Evolutionary conservation across 2,113 vertebrate genomes (phyloP), one percentile per base, ranked within the genome.

Genomic region (Cairina moschata): DNA sequence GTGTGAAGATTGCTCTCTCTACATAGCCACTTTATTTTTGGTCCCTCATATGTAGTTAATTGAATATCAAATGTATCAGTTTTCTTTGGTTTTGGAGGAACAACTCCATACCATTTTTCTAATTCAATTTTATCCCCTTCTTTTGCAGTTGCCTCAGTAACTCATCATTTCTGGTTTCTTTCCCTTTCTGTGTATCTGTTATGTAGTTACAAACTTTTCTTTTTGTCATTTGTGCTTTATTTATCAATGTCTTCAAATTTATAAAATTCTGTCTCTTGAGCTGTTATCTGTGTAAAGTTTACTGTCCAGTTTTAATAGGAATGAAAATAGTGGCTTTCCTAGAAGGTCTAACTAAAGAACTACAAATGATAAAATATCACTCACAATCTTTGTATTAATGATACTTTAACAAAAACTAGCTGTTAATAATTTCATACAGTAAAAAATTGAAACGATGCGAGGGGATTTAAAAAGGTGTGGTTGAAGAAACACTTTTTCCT

Each of bases 81-180:
- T 32, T 88, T 42, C 31, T 73, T 67, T 88, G 4, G 23, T 16
- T 63, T 59, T 73, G 42, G 10, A 82, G 18, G 18, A 88, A 20
- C 1, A 52, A 66, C 3, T 26, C 5, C 17, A 5, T 20, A 68
- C 18, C 0, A 46, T 2, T 14, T 63, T 60, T 75, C 3, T 13
- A 54, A 42, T 26, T 63, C 1, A 8, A 42, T 29, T 17, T 34
- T 36, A 3, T n/a, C 46, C 21, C 46, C 0, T 32, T 60, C 29
- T 63, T 44, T 31, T 58, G 2, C 1, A 11, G 6, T 87, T 80
- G 71, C 11, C 52, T 48, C 52, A 26, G 1, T 76, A 40, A 40
- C 13, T 56, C 31, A 3, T 13, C 31, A 12, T 3, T 40, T 36
- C 22, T 62, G 22, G 2, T 62, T 62, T 36, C 55, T 58, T 58